A percentile compares a stretch with the other conserved stretches of the same genome.
These are phyloP conservation scores for Carassius carassius DNA, from an alignment of 2,113 vertebrate genomes.

Conservation along the genomic window DNA sequence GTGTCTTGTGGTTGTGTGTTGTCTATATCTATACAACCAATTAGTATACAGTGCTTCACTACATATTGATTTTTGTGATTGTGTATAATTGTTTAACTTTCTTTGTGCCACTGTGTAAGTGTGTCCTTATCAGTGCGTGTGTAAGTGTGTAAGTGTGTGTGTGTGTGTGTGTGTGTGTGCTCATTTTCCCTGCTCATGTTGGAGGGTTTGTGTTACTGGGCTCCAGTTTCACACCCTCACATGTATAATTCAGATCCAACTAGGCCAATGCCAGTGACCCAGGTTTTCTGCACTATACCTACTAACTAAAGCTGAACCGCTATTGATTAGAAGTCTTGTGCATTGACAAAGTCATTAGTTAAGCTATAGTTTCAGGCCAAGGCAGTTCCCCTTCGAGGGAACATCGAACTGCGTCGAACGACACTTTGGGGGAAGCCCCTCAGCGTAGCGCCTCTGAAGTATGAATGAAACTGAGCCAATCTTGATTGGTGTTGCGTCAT, in stretches of 20 bases:
- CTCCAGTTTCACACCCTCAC: constrained; percentile 49
- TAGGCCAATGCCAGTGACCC: constrained; percentile 17
- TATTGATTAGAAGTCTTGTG: constrained; percentile 25
- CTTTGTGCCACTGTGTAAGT: background rate
- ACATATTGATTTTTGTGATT: background rate
- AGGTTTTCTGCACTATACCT: constrained; percentile 12
- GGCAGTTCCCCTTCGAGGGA: too few species aligned
- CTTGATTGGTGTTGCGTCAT: too few species aligned
- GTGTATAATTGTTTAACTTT: constrained; percentile 15
- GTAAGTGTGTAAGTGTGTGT: background rate
- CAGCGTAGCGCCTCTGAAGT: too few species aligned
- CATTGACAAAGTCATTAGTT: background rate
- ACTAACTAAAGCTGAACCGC: constrained; percentile 13
- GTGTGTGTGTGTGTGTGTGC: background rate
- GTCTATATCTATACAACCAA: background rate
- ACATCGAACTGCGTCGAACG: too few species aligned
- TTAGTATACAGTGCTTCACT: constrained; percentile 4
- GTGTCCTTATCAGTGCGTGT: background rate
- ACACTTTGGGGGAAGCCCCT: too few species aligned
- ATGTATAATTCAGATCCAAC: constrained; percentile 55
- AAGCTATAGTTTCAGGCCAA: constrained; percentile 15
- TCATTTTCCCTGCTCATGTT: constrained; percentile 50
- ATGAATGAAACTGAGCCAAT: too few species aligned
- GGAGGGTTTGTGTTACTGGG: constrained; percentile 47
- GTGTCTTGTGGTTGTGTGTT: background rate